phyloP scores from a whole-genome alignment of 1,140 invertebrate genomes.

The Conopomorpha cramerella region DNA sequence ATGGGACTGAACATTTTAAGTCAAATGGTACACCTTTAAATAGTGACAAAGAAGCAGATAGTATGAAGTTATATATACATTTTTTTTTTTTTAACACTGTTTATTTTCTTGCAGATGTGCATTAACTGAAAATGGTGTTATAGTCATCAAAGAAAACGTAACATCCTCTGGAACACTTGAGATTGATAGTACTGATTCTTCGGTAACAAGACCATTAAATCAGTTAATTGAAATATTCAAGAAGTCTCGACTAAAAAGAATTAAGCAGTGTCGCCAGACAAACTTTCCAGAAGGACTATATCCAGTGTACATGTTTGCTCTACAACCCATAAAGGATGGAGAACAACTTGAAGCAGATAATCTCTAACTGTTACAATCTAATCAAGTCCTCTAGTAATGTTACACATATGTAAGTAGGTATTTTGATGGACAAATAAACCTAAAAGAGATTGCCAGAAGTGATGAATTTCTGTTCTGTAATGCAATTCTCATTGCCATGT shows the following conservation, averaged over 20 bases:
- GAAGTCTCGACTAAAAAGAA: slow-evolving; percentile 74
- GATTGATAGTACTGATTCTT: slow-evolving; percentile 87
- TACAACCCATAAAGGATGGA: slow-evolving; percentile 64
- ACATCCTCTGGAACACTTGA: slow-evolving; percentile 72
- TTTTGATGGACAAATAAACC: too few species aligned
- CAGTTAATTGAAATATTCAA: slow-evolving; percentile 70
- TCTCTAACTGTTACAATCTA: too few species aligned
- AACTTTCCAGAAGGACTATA: slow-evolving; percentile 92
- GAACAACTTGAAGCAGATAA: too few species aligned
- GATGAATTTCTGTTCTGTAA: too few species aligned
- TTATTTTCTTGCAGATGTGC: slow-evolving; percentile 62
- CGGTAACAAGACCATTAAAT: slow-evolving; percentile 81
- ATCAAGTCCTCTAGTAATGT: too few species aligned
- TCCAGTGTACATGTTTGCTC: slow-evolving; percentile 92
- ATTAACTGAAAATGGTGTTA: slow-evolving; percentile 76
- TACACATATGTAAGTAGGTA: too few species aligned
- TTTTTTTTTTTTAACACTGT: neutral
- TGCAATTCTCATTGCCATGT: too few species aligned
- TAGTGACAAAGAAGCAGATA: too few species aligned
- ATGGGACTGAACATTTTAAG: too few species aligned
- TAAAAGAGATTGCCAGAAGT: too few species aligned
- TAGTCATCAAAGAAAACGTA: slow-evolving; percentile 96
- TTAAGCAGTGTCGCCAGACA: slow-evolving; percentile 81
- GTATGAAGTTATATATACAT: too few species aligned
- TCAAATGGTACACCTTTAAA: too few species aligned